phyloP scores from a whole-genome alignment of 2,888 invertebrate genomes.

The Meganola albula region DNA sequence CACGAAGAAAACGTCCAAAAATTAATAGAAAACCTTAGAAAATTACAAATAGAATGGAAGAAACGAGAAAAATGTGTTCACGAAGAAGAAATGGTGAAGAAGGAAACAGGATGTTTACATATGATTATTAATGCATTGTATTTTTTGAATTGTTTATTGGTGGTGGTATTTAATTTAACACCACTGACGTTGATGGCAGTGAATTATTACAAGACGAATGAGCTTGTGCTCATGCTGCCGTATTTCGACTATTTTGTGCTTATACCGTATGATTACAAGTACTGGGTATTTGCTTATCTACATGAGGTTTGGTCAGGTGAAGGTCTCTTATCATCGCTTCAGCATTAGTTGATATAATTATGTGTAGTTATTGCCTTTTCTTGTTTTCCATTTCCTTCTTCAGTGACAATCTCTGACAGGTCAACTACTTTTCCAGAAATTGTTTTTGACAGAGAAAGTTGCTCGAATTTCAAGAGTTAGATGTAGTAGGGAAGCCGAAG shows the following conservation, averaged over 20 bases:
- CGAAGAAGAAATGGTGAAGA: slow-evolving; percentile 21
- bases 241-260: slow-evolving; percentile 40
- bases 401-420: neutral
- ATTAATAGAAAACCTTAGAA: slow-evolving; percentile 23
- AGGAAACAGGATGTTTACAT: slow-evolving; percentile 29
- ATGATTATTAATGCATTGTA: slow-evolving; percentile 31
- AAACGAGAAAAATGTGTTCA: slow-evolving; percentile 12
- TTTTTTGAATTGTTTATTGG: slow-evolving; percentile 31
- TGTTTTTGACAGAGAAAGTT: neutral
- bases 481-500: neutral
- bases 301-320: slow-evolving; percentile 45
- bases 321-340: slow-evolving; percentile 1
- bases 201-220: slow-evolving; percentile 32
- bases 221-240: slow-evolving; percentile 36
- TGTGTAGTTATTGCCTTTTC: neutral
- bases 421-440: neutral
- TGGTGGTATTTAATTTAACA: slow-evolving; percentile 32
- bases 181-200: slow-evolving; percentile 35
- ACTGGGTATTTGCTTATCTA: slow-evolving; percentile 39
- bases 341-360: neutral
- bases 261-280: slow-evolving; percentile 33
- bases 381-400: neutral
- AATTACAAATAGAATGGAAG: slow-evolving; percentile 26
- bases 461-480: neutral
- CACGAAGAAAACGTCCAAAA: slow-evolving; percentile 24